These are phyloP conservation scores for Phanerotoma sp. DNA, from an alignment of 2,888 invertebrate genomes.

Conservation along the genomic window DNA sequence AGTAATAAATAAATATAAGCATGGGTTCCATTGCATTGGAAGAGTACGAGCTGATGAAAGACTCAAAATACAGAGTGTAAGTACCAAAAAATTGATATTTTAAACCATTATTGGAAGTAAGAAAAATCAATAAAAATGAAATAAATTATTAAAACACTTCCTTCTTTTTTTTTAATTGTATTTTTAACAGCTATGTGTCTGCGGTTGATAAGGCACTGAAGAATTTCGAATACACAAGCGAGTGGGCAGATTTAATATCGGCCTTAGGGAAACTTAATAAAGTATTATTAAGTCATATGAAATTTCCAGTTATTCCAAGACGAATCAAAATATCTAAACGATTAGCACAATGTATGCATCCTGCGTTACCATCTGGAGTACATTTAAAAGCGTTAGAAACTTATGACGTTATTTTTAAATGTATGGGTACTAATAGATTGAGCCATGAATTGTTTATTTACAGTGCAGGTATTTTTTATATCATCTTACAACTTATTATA, in stretches of 20 bases:
- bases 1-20: no score
- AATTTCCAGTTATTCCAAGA: slow-evolving; percentile 83
- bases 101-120: background rate
- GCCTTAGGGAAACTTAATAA: slow-evolving; percentile 88
- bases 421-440: slow-evolving; percentile 78
- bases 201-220: slow-evolving; percentile 86
- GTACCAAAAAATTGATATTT: slow-evolving; percentile 35
- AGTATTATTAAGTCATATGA: slow-evolving; percentile 77
- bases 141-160: background rate
- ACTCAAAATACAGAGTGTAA: slow-evolving; percentile 77
- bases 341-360: slow-evolving; percentile 91
- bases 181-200: slow-evolving; percentile 69
- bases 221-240: slow-evolving; percentile 90
- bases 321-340: slow-evolving; percentile 87
- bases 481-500: background rate
- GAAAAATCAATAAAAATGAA: slow-evolving; percentile 1
- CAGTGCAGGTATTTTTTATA: slow-evolving; percentile 64
- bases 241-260: slow-evolving; percentile 93
- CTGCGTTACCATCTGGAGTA: slow-evolving; percentile 86
- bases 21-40: slow-evolving; percentile 67
- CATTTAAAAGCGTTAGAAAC: slow-evolving; percentile 90
- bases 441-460: slow-evolving; percentile 84
- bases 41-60: slow-evolving; percentile 78
- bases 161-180: slow-evolving; percentile 30
- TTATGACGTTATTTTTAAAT: slow-evolving; percentile 87